These are phyloP conservation scores for Cossypha heuglini DNA, from an alignment of 2,797 vertebrate species.

Conservation along the genomic window DNA sequence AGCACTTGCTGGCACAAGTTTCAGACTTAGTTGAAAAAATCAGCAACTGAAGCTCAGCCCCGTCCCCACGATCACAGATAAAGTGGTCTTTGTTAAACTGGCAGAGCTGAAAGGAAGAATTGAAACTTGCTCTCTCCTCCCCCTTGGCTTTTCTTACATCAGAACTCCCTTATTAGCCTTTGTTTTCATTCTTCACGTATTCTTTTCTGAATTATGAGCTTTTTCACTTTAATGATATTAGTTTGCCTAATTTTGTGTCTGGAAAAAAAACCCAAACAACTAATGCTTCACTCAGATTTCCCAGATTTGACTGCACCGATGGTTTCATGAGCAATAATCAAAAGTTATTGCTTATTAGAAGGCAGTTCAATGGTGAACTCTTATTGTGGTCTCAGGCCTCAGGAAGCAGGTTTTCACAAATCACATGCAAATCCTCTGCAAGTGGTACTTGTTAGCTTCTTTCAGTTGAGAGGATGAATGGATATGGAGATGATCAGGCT, in stretches of 20 bases:
- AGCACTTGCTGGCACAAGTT: conserved; percentile 16
- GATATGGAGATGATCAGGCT: not conserved
- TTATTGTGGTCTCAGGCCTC: not conserved
- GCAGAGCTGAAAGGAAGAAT: conserved; percentile 34
- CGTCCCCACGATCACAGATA: not conserved
- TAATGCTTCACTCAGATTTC: not conserved
- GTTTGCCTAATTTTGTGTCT: not conserved
- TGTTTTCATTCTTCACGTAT: not conserved
- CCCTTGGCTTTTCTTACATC: not conserved
- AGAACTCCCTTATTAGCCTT: not conserved
- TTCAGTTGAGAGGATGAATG: not conserved
- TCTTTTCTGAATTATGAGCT: not conserved
- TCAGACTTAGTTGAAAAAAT: not conserved
- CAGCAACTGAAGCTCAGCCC: not conserved
- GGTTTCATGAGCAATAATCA: not conserved
- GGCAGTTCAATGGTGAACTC: not conserved
- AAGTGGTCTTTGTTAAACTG: conserved; percentile 37
- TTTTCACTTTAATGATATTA: not conserved
- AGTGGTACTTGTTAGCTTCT: not conserved
- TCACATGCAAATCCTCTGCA: not conserved
- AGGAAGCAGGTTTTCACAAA: not conserved
- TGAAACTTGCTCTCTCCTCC: not conserved
- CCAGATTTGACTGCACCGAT: not conserved
- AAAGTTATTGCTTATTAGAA: not conserved
- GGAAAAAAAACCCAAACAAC: not conserved